Percentiles rank a stretch among this genome's conserved stretches.
Evolutionary conservation across 2,797 vertebrate species (phyloP).

Genomic region (Denticeps clupeoides): DNA sequence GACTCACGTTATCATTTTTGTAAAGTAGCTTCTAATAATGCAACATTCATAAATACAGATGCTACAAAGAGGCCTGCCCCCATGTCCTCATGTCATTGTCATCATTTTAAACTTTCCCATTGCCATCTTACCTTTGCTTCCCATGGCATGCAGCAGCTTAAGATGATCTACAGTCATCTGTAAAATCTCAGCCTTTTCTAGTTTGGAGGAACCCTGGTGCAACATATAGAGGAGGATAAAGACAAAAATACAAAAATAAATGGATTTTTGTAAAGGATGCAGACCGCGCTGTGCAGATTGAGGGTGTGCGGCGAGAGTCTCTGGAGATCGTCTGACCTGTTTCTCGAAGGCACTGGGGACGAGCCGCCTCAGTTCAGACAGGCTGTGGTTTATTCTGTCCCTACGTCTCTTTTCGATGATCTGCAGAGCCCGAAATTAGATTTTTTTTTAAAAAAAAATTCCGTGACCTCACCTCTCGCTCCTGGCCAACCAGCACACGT

Average conservation of each 20-base stretch:
- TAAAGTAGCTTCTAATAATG: too few species aligned
- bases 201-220: conserved; percentile 81
- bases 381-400: conserved; percentile 89
- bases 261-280: too few species aligned
- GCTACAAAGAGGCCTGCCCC: too few species aligned
- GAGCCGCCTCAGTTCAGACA: conserved; percentile 80
- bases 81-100: too few species aligned
- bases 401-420: conserved; percentile 89
- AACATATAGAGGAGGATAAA: too few species aligned
- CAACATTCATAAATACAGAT: not conserved
- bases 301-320: not conserved
- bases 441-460: too few species aligned
- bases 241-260: too few species aligned
- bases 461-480: too few species aligned
- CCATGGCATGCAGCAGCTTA: conserved; percentile 84
- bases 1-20: too few species aligned
- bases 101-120: too few species aligned
- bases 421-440: conserved; percentile 44
- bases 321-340: conserved; percentile 66
- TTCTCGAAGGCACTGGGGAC: conserved; percentile 88
- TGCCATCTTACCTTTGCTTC: conserved; percentile 70
- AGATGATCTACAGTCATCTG: conserved; percentile 95
- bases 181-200: conserved; percentile 91
- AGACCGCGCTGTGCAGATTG: not conserved
- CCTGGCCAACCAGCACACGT: too few species aligned